Percentiles rank a stretch among this genome's conserved stretches.
Conservation (phyloP, 2,888 invertebrate species). For the Mythimna ferrago region DNA sequence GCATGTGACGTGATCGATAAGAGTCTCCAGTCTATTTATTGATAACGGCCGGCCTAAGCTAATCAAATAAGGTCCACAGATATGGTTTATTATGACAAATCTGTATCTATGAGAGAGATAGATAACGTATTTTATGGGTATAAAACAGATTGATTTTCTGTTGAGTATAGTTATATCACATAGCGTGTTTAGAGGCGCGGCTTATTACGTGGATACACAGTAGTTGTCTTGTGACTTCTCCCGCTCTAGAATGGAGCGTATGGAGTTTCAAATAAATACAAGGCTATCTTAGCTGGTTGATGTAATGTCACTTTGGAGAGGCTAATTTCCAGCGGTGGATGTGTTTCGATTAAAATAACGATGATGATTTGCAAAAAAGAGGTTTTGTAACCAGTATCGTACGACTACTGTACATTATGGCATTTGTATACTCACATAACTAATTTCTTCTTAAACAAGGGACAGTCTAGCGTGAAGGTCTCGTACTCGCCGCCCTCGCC, state of each 20-base stretch:
- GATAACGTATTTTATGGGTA: conserved; percentile 32
- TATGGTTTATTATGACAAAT: conserved; percentile 42
- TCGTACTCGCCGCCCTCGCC: conserved; percentile 99
- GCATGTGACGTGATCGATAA: conserved; percentile 50
- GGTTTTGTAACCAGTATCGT: too few relatives aligned
- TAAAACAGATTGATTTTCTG: not conserved
- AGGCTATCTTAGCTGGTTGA: not conserved
- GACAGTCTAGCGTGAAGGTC: conserved; percentile 99
- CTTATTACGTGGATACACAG: not conserved
- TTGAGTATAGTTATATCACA: not conserved
- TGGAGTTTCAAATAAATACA: not conserved
- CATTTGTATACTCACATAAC: conserved; percentile 93
- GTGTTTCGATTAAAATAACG: too few relatives aligned
- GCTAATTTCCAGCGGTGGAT: too few relatives aligned
- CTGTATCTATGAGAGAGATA: conserved; percentile 42
- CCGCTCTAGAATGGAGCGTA: not conserved
- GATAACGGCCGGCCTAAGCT: conserved; percentile 36
- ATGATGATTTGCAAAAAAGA: too few relatives aligned
- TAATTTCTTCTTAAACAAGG: conserved; percentile 97
- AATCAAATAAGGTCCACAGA: conserved; percentile 38
- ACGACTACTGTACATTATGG: too few relatives aligned
- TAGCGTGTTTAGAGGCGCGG: not conserved
- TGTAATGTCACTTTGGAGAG: too few relatives aligned
- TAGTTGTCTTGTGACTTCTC: too few relatives aligned
- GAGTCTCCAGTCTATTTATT: conserved; percentile 13